Conservation (phyloP, 2,113 vertebrate species). For the Natator depressus region DNA sequence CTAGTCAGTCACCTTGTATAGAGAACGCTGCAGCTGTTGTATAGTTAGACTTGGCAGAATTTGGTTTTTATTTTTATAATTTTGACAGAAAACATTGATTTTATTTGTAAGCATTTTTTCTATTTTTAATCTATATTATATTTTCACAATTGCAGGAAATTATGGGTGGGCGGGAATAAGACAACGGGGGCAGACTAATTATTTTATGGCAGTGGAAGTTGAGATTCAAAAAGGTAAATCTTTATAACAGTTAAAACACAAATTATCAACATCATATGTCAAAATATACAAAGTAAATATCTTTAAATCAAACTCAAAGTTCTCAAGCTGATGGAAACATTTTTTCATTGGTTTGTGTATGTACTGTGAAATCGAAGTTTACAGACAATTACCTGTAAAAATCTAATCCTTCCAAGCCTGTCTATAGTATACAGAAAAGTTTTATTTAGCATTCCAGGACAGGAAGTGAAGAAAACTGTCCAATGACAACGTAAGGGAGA, state of each 20-base stretch:
- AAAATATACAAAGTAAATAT: neutral
- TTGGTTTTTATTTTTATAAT: neutral
- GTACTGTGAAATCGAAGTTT: neutral
- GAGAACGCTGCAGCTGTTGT: neutral
- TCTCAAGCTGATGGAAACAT: neutral
- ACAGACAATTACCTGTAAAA: neutral
- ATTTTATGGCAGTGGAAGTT: neutral
- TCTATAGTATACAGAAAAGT: neutral
- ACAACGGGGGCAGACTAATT: neutral
- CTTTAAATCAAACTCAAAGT: neutral
- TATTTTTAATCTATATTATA: neutral
- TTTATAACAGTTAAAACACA: neutral
- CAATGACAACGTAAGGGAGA: neutral
- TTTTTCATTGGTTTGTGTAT: neutral
- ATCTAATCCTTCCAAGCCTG: neutral
- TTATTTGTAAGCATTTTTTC: neutral
- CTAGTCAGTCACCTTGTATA: neutral
- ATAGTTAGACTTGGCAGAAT: neutral
- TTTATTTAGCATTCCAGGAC: neutral
- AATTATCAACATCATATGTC: neutral
- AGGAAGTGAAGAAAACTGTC: neutral
- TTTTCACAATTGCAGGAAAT: neutral
- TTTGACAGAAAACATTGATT: neutral
- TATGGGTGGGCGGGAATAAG: neutral
- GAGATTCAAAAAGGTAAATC: neutral